phyloP scores from a whole-genome alignment of 2,113 vertebrate genomes.

The Anas platyrhynchos region DNA sequence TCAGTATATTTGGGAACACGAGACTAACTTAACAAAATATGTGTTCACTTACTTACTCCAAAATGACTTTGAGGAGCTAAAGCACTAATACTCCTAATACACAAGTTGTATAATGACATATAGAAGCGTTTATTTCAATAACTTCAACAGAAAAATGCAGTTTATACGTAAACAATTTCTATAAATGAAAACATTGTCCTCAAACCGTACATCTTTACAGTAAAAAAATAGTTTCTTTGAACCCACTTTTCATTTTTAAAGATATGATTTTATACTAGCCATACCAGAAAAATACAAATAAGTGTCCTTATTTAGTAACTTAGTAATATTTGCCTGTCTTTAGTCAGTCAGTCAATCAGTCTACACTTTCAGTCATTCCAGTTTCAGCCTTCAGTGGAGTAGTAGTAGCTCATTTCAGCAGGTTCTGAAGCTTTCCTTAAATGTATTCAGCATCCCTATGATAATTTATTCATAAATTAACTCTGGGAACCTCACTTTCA shows the following conservation, averaged over 20 bases:
- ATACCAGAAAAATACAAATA: neutral
- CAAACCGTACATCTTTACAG: neutral
- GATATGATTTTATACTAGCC: neutral
- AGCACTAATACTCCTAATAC: neutral
- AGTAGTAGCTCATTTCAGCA: neutral
- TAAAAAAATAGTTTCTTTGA: neutral
- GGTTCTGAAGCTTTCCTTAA: neutral
- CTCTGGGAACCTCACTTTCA: constrained; percentile 22
- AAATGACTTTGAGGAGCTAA: neutral
- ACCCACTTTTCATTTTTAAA: neutral
- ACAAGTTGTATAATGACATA: neutral
- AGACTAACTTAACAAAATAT: neutral
- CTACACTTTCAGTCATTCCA: neutral
- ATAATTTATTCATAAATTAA: constrained; percentile 50
- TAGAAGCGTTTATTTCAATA: neutral
- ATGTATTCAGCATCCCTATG: neutral
- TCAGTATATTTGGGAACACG: neutral
- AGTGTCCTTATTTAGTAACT: neutral
- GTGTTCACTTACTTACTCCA: neutral
- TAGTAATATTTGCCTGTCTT: neutral
- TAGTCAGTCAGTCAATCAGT: neutral
- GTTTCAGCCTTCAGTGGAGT: neutral
- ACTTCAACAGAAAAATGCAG: neutral
- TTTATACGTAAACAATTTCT: neutral
- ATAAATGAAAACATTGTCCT: neutral